phyloP scores from a whole-genome alignment of 2,797 vertebrate species.

The Stomatorhinus walkeri region DNA sequence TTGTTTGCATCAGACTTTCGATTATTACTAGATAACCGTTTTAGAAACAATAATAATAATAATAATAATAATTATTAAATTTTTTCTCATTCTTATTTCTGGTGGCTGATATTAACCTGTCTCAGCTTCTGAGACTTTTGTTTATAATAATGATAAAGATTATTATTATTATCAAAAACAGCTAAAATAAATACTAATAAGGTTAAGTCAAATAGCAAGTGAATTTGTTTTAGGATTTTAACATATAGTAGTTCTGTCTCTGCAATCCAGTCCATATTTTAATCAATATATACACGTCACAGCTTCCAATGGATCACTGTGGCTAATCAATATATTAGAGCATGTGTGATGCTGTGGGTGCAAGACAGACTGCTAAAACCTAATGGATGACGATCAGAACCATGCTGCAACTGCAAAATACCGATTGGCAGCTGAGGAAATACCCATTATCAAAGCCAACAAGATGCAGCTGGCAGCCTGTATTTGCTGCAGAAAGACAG shows the following conservation, averaged over 20 bases:
- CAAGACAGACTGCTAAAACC: not conserved
- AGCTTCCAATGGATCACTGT: not conserved
- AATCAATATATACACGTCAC: not conserved
- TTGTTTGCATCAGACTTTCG: not conserved
- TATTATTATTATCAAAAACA: not conserved
- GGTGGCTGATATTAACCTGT: not conserved
- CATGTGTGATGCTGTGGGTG: not conserved
- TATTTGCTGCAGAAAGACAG: not conserved
- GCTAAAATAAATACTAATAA: not conserved
- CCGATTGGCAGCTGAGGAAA: not conserved
- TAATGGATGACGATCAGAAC: not conserved
- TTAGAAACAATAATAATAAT: not conserved
- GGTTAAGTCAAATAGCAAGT: not conserved
- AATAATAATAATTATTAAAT: not conserved
- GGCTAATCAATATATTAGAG: not conserved
- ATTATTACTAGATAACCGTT: not conserved
- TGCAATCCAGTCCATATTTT: not conserved
- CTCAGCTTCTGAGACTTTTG: not conserved
- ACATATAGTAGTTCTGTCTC: not conserved
- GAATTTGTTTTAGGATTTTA: not conserved
- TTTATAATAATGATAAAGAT: not conserved
- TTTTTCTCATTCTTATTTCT: not conserved
- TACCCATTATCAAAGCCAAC: not conserved
- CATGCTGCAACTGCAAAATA: not conserved
- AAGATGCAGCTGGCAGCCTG: not conserved